A percentile compares a stretch with the other conserved stretches of the same genome.
phyloP scores from a whole-genome alignment of 2,797 vertebrate species.

The Bradypus variegatus region DNA sequence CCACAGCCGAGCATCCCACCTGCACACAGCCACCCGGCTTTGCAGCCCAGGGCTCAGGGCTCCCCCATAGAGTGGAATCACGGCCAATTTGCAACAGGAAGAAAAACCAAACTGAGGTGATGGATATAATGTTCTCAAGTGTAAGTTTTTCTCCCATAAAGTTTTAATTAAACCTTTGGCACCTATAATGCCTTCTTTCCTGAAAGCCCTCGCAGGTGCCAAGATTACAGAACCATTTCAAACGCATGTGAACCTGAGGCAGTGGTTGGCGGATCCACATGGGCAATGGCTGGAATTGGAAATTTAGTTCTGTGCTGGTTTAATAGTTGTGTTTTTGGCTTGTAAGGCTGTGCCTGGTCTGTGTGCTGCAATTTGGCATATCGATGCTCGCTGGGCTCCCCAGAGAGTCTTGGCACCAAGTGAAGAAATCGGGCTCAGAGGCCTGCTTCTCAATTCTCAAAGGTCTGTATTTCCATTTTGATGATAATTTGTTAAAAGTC shows the following conservation, averaged over 20 bases:
- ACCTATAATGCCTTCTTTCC: conserved; percentile 10
- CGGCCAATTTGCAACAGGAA: background rate
- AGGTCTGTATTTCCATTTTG: background rate
- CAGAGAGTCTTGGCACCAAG: background rate
- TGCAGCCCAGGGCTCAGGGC: background rate
- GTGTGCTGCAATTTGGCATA: background rate
- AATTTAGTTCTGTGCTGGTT: background rate
- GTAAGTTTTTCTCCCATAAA: conserved; percentile 43
- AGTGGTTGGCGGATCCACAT: background rate
- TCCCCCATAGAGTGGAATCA: background rate
- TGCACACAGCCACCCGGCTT: background rate
- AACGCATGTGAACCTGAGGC: background rate
- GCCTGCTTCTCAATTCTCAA: background rate
- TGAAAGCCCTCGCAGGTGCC: conserved; percentile 16
- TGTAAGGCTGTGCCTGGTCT: background rate
- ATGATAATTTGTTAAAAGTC: background rate
- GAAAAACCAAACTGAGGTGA: conserved; percentile 25
- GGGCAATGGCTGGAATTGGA: background rate
- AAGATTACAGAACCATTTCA: background rate
- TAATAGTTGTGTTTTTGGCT: background rate
- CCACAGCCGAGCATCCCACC: background rate
- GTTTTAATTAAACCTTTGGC: conserved; percentile 50
- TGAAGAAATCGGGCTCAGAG: background rate
- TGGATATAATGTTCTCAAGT: conserved; percentile 33
- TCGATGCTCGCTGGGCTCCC: background rate